These are phyloP conservation scores for Aphaenogaster ashmeadi DNA, from an alignment of 1,140 invertebrate genomes.

Conservation along the genomic window DNA sequence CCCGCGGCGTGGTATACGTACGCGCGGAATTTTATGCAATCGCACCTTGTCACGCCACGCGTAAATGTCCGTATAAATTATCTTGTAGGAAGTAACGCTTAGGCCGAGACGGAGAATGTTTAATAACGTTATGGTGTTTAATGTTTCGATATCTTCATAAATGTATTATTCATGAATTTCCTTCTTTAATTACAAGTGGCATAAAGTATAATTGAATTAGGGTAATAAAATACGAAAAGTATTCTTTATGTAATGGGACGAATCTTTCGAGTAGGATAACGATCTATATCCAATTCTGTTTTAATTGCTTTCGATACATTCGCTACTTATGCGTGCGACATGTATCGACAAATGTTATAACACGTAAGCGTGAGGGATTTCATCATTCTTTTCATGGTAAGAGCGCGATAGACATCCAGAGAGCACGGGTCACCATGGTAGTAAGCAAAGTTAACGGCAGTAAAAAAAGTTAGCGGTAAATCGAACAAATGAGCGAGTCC, in stretches of 20 bases:
- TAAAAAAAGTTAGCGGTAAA: conserved; percentile 72
- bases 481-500: conserved; percentile 70
- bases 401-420: not conserved
- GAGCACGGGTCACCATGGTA: not conserved
- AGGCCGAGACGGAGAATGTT: not conserved
- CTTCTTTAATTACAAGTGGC: not conserved
- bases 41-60: conserved; percentile 26
- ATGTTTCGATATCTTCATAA: not conserved
- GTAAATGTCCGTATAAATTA: conserved; percentile 57
- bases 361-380: not conserved
- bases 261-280: not conserved
- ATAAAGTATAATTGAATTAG: conserved; percentile 14
- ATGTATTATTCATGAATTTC: not conserved
- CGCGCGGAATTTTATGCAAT: conserved; percentile 52
- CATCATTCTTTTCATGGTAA: not conserved
- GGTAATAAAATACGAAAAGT: not conserved
- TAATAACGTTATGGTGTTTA: conserved; percentile 17
- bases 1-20: not conserved
- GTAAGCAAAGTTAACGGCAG: conserved; percentile 42
- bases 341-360: not conserved
- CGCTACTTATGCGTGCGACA: not conserved
- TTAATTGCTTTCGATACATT: not conserved
- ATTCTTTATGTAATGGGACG: not conserved
- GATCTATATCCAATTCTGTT: not conserved
- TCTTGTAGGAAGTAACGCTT: conserved; percentile 34